phyloP scores from a whole-genome alignment of 2,113 vertebrate genomes.

The Chamaetylas fuelleborni region DNA sequence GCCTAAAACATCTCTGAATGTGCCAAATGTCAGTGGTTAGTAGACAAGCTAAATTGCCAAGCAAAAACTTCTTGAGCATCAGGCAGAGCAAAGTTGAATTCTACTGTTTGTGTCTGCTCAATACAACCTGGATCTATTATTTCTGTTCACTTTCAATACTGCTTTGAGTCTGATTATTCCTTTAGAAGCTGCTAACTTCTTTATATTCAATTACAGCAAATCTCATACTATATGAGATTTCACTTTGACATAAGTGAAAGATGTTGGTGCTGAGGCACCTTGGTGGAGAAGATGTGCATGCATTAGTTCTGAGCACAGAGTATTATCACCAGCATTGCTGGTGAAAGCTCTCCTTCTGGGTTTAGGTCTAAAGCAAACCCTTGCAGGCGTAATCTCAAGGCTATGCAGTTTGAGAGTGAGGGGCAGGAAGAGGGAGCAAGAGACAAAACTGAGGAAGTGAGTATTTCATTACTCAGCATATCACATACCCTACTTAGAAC shows the following conservation, averaged over 20 bases:
- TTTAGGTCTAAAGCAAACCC: not conserved
- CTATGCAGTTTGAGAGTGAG: not conserved
- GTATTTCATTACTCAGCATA: not conserved
- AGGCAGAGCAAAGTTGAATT: not conserved
- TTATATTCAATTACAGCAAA: not conserved
- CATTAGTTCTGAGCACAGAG: not conserved
- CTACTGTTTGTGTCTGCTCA: not conserved
- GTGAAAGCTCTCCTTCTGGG: not conserved
- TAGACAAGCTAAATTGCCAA: not conserved
- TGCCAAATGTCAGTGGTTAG: not conserved
- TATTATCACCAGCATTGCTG: fast-evolving
- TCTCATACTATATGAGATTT: not conserved
- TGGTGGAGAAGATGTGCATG: not conserved
- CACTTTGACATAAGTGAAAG: not conserved
- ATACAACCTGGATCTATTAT: not conserved
- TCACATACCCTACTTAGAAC: not conserved
- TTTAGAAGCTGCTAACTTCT: not conserved
- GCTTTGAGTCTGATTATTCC: not conserved
- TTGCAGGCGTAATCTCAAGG: not conserved
- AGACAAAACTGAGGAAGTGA: not conserved
- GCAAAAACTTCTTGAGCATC: not conserved
- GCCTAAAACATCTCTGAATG: not conserved
- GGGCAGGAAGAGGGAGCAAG: not conserved
- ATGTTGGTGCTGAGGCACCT: not conserved
- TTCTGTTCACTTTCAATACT: not conserved